Conservation (phyloP, 1,140 invertebrate species). For the Hyles vespertilio region DNA sequence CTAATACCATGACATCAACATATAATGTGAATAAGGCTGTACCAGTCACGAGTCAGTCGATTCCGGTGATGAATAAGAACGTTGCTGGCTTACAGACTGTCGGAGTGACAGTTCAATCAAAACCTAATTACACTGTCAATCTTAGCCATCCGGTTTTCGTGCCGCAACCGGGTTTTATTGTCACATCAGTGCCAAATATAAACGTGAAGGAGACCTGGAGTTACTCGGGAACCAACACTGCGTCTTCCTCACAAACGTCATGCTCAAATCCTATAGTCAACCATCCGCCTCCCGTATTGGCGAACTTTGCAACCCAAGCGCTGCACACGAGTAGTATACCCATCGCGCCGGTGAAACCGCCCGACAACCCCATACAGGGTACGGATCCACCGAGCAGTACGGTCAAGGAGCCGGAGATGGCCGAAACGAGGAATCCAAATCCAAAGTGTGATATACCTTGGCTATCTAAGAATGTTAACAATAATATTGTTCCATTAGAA, state of each 20-base stretch:
- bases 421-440: slow-evolving; percentile 42
- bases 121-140: slow-evolving; percentile 68
- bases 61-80: slow-evolving; percentile 60
- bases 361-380: slow-evolving; percentile 66
- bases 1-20: slow-evolving; percentile 53
- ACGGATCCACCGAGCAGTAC: slow-evolving; percentile 68
- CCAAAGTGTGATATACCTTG: slow-evolving; percentile 70
- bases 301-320: slow-evolving; percentile 50
- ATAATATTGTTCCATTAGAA: slow-evolving; percentile 66
- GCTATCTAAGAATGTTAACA: slow-evolving; percentile 70
- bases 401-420: slow-evolving; percentile 57
- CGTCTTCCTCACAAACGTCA: slow-evolving; percentile 47
- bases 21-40: slow-evolving; percentile 55
- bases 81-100: slow-evolving; percentile 51
- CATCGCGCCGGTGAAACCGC: slow-evolving; percentile 65
- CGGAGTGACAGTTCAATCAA: slow-evolving; percentile 62
- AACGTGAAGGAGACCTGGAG: slow-evolving; percentile 74
- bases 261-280: slow-evolving; percentile 60
- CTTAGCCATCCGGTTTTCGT: slow-evolving; percentile 67
- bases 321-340: slow-evolving; percentile 67
- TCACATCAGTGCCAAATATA: slow-evolving; percentile 72
- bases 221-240: slow-evolving; percentile 50
- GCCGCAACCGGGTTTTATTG: slow-evolving; percentile 70
- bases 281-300: slow-evolving; percentile 47
- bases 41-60: slow-evolving; percentile 51